Conservation (phyloP, 2,113 vertebrate species). For the Eupsittula cactorum region DNA sequence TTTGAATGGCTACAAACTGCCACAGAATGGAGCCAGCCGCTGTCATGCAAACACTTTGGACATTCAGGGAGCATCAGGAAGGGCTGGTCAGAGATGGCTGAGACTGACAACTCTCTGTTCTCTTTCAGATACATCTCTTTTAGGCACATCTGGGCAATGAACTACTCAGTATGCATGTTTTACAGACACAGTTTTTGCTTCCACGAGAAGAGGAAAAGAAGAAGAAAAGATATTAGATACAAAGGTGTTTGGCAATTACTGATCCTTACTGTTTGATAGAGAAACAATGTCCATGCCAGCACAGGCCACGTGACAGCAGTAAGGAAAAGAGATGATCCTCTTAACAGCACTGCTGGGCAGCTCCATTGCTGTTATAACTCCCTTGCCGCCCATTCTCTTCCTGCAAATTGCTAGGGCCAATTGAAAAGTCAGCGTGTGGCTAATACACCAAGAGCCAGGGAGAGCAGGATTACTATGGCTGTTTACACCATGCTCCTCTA, state of each 20-base stretch:
- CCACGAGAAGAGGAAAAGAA: background rate
- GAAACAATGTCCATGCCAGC: background rate
- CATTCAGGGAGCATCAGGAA: background rate
- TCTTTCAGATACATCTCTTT: background rate
- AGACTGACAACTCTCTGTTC: background rate
- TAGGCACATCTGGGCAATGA: background rate
- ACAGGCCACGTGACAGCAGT: fast-evolving
- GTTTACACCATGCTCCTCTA: background rate
- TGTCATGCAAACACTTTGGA: background rate
- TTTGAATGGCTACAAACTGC: background rate
- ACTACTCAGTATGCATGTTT: background rate
- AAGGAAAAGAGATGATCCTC: background rate
- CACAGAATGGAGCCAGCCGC: background rate
- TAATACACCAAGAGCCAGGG: background rate
- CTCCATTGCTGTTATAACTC: background rate
- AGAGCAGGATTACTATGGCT: background rate
- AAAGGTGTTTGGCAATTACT: background rate
- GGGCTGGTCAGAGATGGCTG: background rate
- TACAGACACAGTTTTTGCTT: background rate
- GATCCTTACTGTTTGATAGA: background rate
- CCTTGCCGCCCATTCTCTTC: background rate
- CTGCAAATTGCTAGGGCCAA: background rate
- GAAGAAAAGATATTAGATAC: background rate
- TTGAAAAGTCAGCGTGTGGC: background rate
- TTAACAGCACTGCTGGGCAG: background rate